Evolutionary conservation across 2,797 vertebrate genomes (phyloP), one percentile per base, ranked within the genome.

Genomic region (Nasua narica): DNA sequence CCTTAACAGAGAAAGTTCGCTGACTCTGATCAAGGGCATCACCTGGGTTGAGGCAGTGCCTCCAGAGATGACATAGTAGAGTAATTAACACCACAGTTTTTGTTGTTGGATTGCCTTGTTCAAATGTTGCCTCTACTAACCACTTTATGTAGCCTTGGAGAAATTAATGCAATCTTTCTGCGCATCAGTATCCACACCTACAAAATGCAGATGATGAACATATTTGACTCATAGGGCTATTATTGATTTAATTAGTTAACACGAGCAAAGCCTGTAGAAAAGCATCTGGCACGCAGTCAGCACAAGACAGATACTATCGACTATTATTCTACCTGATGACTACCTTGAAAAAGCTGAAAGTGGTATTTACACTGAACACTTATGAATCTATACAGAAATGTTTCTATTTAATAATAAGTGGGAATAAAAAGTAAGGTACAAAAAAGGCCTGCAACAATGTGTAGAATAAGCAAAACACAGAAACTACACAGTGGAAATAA

Each of bases 201-300:
- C 77, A 94, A 89, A 87, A 50, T 52, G 37, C 25, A 67, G 35
- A 91, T 79, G 46, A 89, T 50, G 7, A 72, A 97, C 96, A 35
- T 32, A 35, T n/a, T 25, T 74, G 40, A 67, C 9, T 91, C 69
- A 52, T 13, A 74, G 56, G 69, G 21, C 37, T 65, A 25, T 18
- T 86, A 32, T 70, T 58, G 78, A 82, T 83, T 94, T 29, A 79
- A 91, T 79, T 56, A 62, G 50, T 88, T 76, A 74, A 77, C 76
- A 77, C 3, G 50, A 14, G 21, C 6, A 21, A 85, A 91, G 21
- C 50, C n/a, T 72, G 78, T 78, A 43, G 90, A 87, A 65, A 13
- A 48, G 69, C n/a, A 88, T 19, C 43, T 83, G 78, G 52, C 35
- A 69, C 25, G 69, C 3, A n/a, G 58, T 86, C 5, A 78, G 9